Evolutionary conservation across 2,113 vertebrate genomes (phyloP), one percentile per base, ranked within the genome.

Genomic region (Misgurnus anguillicaudatus): DNA sequence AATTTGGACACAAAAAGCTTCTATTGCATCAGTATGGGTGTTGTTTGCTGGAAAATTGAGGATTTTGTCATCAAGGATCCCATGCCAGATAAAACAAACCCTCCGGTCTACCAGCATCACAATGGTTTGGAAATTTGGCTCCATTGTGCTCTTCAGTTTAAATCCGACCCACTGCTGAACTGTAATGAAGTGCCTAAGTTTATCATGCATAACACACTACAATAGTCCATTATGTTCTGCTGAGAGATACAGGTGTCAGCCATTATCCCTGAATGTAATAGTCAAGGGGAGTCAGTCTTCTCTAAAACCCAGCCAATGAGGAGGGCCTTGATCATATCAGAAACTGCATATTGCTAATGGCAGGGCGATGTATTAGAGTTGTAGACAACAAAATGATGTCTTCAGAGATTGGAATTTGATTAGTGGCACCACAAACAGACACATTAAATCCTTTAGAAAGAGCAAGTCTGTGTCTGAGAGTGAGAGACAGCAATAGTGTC

Each of bases 181-280:
- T 45, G 39, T 58, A 65, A 68, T 45, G 62, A 78, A 64, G 51
- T 55, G 75, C 67, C 64, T 71, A 16, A 47, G 47, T 42, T 24
- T 75, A 53, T 63, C 71, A 82, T 82, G 51, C 73, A 77, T 80
- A 69, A 74, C 36, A 42, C 31, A 9, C 45, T 73, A 63, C 16
- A 71, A 21, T 48, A 68, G 9, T 63, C 68, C 17, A 39, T 64
- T 60, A 53, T 65, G 41, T 14, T 71, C 51, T 74, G 63, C 24
- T 21, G 51, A 41, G 55, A 39, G 71, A 38, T 69, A 74, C 65
- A 75, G 64, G 41, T 76, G 63, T 64, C 47, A 48, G 41, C 66
- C 16, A 66, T 77, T 77, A 80, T 16, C 61, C 2, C 60, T 64
- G 53, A 66, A 64, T 69, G 64, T 64, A 75, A 79, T 75, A 78